Evolutionary conservation across 1,140 invertebrate genomes (phyloP).

Genomic region (Mya arenaria): DNA sequence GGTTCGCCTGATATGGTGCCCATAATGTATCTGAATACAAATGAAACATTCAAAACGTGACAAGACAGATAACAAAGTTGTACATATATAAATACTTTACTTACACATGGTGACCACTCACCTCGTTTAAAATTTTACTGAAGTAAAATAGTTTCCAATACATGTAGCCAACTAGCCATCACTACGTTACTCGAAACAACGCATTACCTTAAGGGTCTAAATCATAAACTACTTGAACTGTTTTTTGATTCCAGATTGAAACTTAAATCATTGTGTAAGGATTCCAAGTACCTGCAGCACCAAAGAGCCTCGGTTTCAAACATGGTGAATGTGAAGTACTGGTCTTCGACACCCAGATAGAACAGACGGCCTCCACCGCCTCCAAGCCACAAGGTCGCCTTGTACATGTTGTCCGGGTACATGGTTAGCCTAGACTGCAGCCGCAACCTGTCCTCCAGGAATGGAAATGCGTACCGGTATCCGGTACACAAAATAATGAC

Average conservation of each 20-base stretch:
- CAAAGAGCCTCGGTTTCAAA: slow-evolving; percentile 53
- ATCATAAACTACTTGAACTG: too few species aligned
- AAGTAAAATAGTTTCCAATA: too few species aligned
- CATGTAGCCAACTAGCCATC: too few species aligned
- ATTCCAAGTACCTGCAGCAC: slow-evolving; percentile 48
- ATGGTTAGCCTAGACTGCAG: background rate
- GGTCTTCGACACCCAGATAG: slow-evolving; percentile 45
- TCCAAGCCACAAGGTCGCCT: slow-evolving; percentile 35
- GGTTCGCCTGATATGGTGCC: slow-evolving; percentile 8
- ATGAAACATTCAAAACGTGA: too few species aligned
- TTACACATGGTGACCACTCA: too few species aligned
- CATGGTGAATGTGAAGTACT: slow-evolving; percentile 48
- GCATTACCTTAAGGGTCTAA: too few species aligned
- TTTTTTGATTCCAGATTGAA: too few species aligned
- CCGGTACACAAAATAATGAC: slow-evolving; percentile 46
- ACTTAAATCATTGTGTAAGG: too few species aligned
- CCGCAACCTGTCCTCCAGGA: slow-evolving; percentile 31
- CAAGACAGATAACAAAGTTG: too few species aligned
- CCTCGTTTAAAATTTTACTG: too few species aligned
- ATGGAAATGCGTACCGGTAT: slow-evolving; percentile 43
- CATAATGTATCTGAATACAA: slow-evolving; percentile 31
- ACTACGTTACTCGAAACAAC: too few species aligned
- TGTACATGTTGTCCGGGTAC: slow-evolving; percentile 50
- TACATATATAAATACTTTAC: too few species aligned
- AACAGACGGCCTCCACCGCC: slow-evolving; percentile 54